These are phyloP conservation scores for Labrus mixtus DNA, from an alignment of 2,113 vertebrate genomes.

Conservation along the genomic window DNA sequence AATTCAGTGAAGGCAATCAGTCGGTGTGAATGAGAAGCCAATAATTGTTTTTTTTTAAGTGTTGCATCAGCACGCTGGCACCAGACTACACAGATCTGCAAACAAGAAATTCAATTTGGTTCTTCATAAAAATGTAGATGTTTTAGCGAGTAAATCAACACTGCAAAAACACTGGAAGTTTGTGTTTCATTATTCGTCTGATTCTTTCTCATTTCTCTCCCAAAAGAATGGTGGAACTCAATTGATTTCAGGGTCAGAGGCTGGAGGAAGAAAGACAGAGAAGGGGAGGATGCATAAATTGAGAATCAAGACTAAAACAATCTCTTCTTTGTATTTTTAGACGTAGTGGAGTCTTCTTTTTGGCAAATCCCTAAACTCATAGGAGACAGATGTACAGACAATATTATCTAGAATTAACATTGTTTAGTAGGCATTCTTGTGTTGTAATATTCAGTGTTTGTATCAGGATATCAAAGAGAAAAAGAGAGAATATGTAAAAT, in stretches of 20 bases:
- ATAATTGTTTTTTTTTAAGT: constrained; percentile 56
- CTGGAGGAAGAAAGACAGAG: not conserved
- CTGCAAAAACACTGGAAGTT: not conserved
- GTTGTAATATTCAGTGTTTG: not conserved
- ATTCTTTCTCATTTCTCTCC: not conserved
- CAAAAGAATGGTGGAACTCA: not conserved
- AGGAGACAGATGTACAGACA: not conserved
- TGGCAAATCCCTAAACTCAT: constrained; percentile 3
- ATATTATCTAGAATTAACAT: constrained; percentile 9
- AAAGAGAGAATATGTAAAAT: not conserved
- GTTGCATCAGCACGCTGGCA: constrained; percentile 35
- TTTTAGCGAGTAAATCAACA: not conserved
- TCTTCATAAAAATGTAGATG: constrained; percentile 15
- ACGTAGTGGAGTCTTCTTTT: constrained; percentile 5
- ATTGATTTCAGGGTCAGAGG: constrained; percentile 23
- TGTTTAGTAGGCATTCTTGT: not conserved
- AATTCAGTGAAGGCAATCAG: constrained; percentile 57
- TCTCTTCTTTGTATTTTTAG: not conserved
- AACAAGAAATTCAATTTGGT: constrained; percentile 19
- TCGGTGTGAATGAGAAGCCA: constrained; percentile 60
- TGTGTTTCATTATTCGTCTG: not conserved
- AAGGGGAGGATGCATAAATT: constrained; percentile 4
- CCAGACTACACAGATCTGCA: constrained; percentile 1
- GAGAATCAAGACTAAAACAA: constrained; percentile 18
- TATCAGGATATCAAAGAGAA: constrained; percentile 9